Percentiles rank a stretch among this genome's conserved stretches.
Evolutionary conservation across 2,888 invertebrate genomes (phyloP).

Genomic region (Cactoblastis cactorum): DNA sequence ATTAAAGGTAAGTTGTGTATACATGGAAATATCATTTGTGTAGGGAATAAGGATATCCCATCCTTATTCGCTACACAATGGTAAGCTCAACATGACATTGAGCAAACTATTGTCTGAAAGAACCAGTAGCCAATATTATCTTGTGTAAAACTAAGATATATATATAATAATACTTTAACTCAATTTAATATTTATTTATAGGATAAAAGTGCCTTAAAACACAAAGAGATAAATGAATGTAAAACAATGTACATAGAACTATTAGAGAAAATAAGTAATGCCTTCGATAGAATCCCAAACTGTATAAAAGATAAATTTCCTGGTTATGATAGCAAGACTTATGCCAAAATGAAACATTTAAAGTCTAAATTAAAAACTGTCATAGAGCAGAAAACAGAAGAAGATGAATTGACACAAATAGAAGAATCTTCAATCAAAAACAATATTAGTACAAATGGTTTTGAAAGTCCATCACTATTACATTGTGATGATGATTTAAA

Average conservation of each 20-base stretch:
- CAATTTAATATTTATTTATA: slow-evolving; percentile 17
- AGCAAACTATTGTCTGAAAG: too few relatives aligned
- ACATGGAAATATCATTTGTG: too few relatives aligned
- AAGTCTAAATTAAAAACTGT: slow-evolving; percentile 77
- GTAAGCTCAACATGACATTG: too few relatives aligned
- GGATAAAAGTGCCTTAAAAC: slow-evolving; percentile 28
- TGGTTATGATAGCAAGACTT: slow-evolving; percentile 78
- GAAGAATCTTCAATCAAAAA: slow-evolving; percentile 18
- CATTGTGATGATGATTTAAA: slow-evolving; percentile 40
- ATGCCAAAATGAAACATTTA: slow-evolving; percentile 76
- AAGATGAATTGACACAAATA: slow-evolving; percentile 29
- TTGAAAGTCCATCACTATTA: slow-evolving; percentile 35
- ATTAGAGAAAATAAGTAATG: slow-evolving; percentile 81
- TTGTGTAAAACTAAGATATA: too few relatives aligned
- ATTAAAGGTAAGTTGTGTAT: slow-evolving; percentile 31
- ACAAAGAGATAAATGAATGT: slow-evolving; percentile 45
- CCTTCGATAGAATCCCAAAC: slow-evolving; percentile 82
- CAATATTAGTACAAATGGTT: slow-evolving; percentile 24
- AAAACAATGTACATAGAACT: slow-evolving; percentile 80
- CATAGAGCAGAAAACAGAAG: slow-evolving; percentile 56
- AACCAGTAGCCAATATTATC: too few relatives aligned
- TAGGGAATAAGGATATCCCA: too few relatives aligned
- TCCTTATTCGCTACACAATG: too few relatives aligned
- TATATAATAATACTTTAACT: background rate
- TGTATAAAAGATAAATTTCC: slow-evolving; percentile 80